A percentile compares a stretch with the other conserved stretches of the same genome.
Evolutionary conservation across 2,797 vertebrate genomes (phyloP).

Genomic region (Girardinus metallicus): DNA sequence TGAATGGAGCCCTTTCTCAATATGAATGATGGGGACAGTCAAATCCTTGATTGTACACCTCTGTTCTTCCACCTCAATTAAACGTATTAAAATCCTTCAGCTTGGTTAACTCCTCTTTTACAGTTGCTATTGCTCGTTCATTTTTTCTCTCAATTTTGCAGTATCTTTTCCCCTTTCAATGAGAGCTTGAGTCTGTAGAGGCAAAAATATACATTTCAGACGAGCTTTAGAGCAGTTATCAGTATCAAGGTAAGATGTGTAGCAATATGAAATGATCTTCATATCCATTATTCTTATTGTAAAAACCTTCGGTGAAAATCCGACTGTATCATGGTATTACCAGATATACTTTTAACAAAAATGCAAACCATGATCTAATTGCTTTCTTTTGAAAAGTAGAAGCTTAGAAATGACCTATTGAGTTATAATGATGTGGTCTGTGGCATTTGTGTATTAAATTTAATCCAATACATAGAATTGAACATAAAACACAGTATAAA

Average conservation of each 20-base stretch:
- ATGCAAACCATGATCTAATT: background rate
- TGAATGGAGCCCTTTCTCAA: slow-evolving; percentile 74
- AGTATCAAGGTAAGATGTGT: background rate
- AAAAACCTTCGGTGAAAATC: background rate
- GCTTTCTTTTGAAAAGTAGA: background rate
- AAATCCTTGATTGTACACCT: slow-evolving; percentile 82
- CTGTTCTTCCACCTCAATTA: slow-evolving; percentile 82
- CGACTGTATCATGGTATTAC: background rate
- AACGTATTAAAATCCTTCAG: slow-evolving; percentile 88
- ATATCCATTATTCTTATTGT: too few species aligned
- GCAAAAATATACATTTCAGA: slow-evolving; percentile 31
- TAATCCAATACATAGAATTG: background rate
- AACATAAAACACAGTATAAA: background rate
- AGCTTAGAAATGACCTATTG: background rate
- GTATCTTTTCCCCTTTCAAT: slow-evolving; percentile 85
- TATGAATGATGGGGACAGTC: slow-evolving; percentile 78
- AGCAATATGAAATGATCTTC: background rate
- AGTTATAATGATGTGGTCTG: background rate
- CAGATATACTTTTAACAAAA: background rate
- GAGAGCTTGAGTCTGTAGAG: slow-evolving; percentile 87
- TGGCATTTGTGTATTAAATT: background rate
- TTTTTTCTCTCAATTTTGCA: slow-evolving; percentile 84
- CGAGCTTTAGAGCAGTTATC: background rate
- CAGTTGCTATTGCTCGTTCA: slow-evolving; percentile 78
- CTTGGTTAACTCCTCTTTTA: slow-evolving; percentile 88